Base-by-base conservation (phyloP, 2,797 vertebrate species). In the Buceros bicornis region DNA sequence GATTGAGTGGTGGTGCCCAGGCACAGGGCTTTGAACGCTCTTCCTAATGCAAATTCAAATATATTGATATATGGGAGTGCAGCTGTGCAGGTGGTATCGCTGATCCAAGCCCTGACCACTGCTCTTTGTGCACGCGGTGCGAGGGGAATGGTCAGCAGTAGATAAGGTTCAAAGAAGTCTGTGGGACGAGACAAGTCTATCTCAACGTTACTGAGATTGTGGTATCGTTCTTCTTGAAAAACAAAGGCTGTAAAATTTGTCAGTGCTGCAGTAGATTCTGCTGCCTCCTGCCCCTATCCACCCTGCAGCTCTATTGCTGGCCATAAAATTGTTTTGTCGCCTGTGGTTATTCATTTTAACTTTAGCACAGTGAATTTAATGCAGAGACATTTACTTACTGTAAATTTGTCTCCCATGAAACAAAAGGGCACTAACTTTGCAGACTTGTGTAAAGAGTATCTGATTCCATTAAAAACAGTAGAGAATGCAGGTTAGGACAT, bases 351-450 rank as follows among this genome's bases (percentile, higher is more conserved):
- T 95, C 40, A 54, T 97, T 96, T 97, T 97, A 91, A 73, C 87
- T 92, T 96, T 92, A 96, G 74, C 48, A n/a, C 86, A 91, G 95
- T 97, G 97, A 97, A 97, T 97, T 95, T 87, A 95, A 90, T 88
- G 76, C 81, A 78, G 67, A 96, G 82, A 91, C 81, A 81, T 96
- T 97, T 94, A 89, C 91, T 97, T 96, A 89, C 88, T 96, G 90
- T 91, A 96, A 96, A 97, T 96, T 97, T 95, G 61, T 97, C 91
- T 94, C 66, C 65, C 54, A n/a, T 67, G 94, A 95, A 94, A 97
- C 64, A 95, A 94, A 94, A 80, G 73, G 57, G 20, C 53, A 58
- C 70, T 96, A 87, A 83, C 85, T 96, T 96, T 65, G 40, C 53
- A 83, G 82, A 58, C 61, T 90, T 96, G 62, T 87, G 16, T 94